Evolutionary conservation across 1,140 invertebrate genomes (phyloP).

Genomic region (Littorina saxatilis): DNA sequence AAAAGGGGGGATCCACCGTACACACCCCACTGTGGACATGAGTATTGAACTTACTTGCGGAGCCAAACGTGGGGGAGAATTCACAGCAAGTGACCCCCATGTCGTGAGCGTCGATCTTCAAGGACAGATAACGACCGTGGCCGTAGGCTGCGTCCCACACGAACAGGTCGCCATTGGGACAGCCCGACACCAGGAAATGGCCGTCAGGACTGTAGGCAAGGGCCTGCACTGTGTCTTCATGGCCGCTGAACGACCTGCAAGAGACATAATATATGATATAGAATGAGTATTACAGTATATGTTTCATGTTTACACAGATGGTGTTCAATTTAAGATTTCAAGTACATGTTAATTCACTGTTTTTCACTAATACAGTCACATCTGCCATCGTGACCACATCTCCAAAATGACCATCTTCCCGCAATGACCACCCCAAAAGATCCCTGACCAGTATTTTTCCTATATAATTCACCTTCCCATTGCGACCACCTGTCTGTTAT

Average conservation of each 20-base stretch:
- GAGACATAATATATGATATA: background rate
- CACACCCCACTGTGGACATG: too few relatives aligned
- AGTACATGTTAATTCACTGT: too few relatives aligned
- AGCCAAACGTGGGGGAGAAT: conserved; percentile 78
- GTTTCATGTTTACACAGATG: too few relatives aligned
- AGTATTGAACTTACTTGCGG: conserved; percentile 58
- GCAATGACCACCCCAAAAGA: too few relatives aligned
- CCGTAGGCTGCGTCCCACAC: conserved; percentile 80
- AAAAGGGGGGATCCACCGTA: too few relatives aligned
- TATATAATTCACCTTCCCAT: too few relatives aligned
- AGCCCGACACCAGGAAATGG: conserved; percentile 81
- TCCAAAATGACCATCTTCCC: too few relatives aligned
- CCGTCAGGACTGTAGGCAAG: conserved; percentile 83
- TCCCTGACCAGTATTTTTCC: too few relatives aligned
- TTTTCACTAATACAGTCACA: too few relatives aligned
- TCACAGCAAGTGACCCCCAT: conserved; percentile 84
- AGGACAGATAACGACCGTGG: conserved; percentile 74
- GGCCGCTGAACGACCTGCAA: conserved; percentile 80
- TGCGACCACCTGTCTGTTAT: too few relatives aligned
- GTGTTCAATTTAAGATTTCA: too few relatives aligned
- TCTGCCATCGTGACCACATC: too few relatives aligned
- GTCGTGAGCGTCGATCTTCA: conserved; percentile 84
- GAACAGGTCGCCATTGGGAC: conserved; percentile 81
- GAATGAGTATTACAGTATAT: background rate
- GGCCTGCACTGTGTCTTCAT: conserved; percentile 82